Base-by-base conservation (phyloP, 2,113 vertebrate species). In the Seriola quinqueradiata region DNA sequence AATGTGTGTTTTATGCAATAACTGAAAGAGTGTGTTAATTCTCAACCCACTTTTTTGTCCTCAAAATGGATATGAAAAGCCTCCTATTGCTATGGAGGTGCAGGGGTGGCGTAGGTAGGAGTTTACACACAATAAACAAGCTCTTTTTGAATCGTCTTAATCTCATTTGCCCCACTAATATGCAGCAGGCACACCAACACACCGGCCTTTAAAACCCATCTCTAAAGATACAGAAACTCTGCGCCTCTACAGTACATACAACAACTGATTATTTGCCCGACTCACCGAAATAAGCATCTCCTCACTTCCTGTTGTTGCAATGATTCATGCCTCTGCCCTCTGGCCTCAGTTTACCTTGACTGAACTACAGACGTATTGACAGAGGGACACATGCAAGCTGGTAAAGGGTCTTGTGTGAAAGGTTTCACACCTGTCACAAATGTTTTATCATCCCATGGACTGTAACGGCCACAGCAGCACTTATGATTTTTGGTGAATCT, bases 131-230 rank as follows among this genome's bases (percentile, higher is more conserved):
- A 90, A 85, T 86, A 87, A 89, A 83, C 42, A 3, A 87, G 81
- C 87, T 87, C 85, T 65, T 75, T 84, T 68, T 70, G 16, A 84
- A 91, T 83, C 81, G 67, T 75, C 69, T 79, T 92, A 87, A 90
- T 94, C 92, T 90, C 77, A 84, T 90, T 92, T 89, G 75, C 76
- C 76, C 86, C 55, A 71, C 70, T 86, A 82, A 89, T 66, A 54
- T 71, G 32, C 70, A 38, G 76, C 14, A 13, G 34, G 52, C 36
- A 57, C 57, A 55, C 71, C 80, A 61, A 85, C 84, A 72, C 67
- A 60, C 5, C 54, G 67, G 66, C 70, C 54, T 79, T 75, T 69
- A 57, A 68, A 84, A 71, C 10, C 55, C 1, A 40, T 34, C 55
- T 72, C 28, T 72, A 73, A 79, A 75, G 44, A 89, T 4, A 70